A percentile compares a stretch with the other conserved stretches of the same genome.
These are phyloP conservation scores for Jacana jacana DNA, from an alignment of 2,113 vertebrate species.

Conservation along the genomic window DNA sequence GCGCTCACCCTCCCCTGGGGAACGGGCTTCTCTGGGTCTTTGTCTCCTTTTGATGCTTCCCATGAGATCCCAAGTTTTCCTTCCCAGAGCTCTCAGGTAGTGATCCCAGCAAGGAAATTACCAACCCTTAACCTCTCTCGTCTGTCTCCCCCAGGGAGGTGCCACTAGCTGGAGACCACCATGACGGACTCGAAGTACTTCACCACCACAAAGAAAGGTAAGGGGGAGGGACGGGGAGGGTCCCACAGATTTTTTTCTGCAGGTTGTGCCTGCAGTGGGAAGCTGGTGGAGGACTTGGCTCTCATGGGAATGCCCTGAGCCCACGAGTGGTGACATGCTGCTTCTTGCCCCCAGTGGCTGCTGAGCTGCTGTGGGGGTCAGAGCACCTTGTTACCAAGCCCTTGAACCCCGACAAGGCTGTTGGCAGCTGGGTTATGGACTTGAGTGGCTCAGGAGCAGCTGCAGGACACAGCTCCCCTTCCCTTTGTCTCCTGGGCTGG, in stretches of 20 bases:
- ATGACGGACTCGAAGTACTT: slow-evolving; percentile 99
- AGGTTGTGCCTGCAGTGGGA: background rate
- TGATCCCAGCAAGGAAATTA: background rate
- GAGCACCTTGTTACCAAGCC: background rate
- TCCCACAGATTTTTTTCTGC: background rate
- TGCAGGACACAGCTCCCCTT: rapidly evolving
- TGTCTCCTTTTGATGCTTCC: background rate
- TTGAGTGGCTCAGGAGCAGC: background rate
- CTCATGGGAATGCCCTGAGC: rapidly evolving
- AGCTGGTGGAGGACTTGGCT: background rate
- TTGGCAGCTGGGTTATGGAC: background rate
- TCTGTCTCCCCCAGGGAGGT: slow-evolving; percentile 56
- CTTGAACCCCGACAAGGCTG: background rate
- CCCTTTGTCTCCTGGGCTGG: background rate
- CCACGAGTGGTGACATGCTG: rapidly evolving
- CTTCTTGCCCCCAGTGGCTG: rapidly evolving
- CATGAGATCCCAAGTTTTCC: background rate
- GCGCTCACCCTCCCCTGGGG: background rate
- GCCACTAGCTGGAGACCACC: slow-evolving; percentile 71
- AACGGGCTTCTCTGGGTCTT: background rate
- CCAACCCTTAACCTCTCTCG: background rate
- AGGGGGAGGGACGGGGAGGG: background rate
- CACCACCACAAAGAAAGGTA: slow-evolving; percentile 99
- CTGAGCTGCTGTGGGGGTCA: background rate
- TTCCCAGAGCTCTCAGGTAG: background rate